These are phyloP conservation scores for Rhabditophanes sp. DNA, from an alignment of 2,888 invertebrate genomes.

Conservation along the genomic window DNA sequence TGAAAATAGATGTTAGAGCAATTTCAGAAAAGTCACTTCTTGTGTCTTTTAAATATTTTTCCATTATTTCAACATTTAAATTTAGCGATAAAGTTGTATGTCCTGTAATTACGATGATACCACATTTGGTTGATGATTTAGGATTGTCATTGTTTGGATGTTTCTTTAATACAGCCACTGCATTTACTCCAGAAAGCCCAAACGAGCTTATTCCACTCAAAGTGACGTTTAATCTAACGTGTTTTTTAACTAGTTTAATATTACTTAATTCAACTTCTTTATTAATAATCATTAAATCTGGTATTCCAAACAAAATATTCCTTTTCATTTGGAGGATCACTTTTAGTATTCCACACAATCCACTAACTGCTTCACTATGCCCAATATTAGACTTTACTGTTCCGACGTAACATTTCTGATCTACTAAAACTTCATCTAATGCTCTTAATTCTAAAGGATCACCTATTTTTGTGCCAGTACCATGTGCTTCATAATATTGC, in stretches of 20 bases:
- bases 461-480: conserved; percentile 42
- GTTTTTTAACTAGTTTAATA: conserved; percentile 10
- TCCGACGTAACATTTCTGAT: conserved; percentile 8
- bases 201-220: conserved; percentile 34
- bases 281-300: background rate
- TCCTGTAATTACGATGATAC: too few species aligned
- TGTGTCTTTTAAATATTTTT: too few species aligned
- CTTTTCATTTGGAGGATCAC: conserved; percentile 19
- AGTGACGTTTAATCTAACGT: conserved; percentile 6
- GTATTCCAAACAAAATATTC: too few species aligned
- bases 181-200: conserved; percentile 40
- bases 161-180: conserved; percentile 17
- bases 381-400: conserved; percentile 34
- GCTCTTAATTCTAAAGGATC: conserved; percentile 42
- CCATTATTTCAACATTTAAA: too few species aligned
- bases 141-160: background rate
- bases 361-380: conserved; percentile 39
- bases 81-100: too few species aligned
- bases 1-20: too few species aligned
- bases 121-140: too few species aligned
- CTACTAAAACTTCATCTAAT: conserved; percentile 16
- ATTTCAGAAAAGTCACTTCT: too few species aligned
- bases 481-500: conserved; percentile 42
- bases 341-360: conserved; percentile 33
- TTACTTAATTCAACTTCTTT: too few species aligned